Percentiles rank a stretch among this genome's conserved stretches.
phyloP scores from a whole-genome alignment of 2,113 vertebrate species.

The Muntiacus muntjak region DNA sequence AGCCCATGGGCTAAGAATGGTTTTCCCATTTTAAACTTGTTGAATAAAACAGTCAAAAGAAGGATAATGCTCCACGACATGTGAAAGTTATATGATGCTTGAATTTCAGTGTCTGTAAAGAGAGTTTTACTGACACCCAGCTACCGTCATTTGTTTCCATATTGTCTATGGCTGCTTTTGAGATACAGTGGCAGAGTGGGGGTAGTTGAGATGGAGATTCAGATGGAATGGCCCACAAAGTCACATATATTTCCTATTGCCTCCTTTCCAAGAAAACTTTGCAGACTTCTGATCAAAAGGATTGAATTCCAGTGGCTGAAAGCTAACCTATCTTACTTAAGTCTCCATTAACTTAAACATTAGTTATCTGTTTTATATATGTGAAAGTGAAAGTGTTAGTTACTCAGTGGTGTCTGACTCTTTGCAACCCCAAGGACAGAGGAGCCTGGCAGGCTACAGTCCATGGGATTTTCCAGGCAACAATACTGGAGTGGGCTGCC shows the following conservation, averaged over 20 bases:
- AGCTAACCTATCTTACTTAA: no score
- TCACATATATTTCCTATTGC: not conserved
- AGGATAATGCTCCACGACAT: not conserved
- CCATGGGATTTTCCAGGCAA: not conserved
- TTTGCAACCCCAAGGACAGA: not conserved
- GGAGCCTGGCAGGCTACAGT: not conserved
- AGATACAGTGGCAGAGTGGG: accelerated
- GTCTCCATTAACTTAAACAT: not conserved
- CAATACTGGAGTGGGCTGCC: not conserved
- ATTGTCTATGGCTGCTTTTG: not conserved
- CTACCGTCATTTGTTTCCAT: not conserved
- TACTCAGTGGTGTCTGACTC: not conserved
- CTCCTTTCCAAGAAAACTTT: not conserved
- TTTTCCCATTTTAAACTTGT: not conserved
- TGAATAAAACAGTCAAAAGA: not conserved
- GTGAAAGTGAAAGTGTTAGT: not conserved
- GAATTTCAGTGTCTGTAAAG: not conserved
- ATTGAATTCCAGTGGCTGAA: not conserved
- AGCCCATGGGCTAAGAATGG: not conserved
- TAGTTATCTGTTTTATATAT: not conserved
- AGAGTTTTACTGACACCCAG: not conserved
- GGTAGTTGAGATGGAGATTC: not conserved
- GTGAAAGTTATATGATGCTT: not conserved
- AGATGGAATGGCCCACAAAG: no score
- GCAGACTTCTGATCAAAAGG: not conserved